Evolutionary conservation across 1,140 invertebrate genomes (phyloP).

Genomic region (Diprion similis): DNA sequence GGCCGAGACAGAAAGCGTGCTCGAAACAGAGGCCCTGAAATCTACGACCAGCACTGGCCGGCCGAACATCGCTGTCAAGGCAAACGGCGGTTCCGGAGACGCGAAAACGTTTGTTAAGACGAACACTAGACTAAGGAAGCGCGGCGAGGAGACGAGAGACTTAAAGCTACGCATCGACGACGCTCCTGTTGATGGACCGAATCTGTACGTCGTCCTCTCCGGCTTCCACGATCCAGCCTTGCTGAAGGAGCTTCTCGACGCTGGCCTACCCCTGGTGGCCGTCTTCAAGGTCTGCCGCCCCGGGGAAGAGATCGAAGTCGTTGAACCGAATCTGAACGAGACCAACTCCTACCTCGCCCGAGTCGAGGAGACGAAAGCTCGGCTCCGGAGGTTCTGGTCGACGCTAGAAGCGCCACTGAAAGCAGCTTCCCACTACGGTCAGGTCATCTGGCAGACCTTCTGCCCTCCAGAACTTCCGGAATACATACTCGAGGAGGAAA

Average conservation of each 20-base stretch:
- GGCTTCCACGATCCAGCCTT: constrained; percentile 62
- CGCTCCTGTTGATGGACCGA: constrained; percentile 60
- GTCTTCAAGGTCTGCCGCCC: constrained; percentile 43
- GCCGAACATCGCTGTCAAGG: constrained; percentile 21
- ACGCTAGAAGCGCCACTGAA: constrained; percentile 31
- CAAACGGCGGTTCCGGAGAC: constrained; percentile 25
- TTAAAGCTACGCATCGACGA: constrained; percentile 61
- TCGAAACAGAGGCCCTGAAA: constrained; percentile 37
- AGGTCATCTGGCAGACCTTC: constrained; percentile 59
- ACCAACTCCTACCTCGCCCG: constrained; percentile 46
- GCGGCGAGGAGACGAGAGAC: constrained; percentile 66
- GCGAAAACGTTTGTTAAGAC: constrained; percentile 53
- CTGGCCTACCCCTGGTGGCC: constrained; percentile 58
- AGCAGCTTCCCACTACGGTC: constrained; percentile 46
- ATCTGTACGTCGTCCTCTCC: constrained; percentile 63
- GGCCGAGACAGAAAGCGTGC: constrained; percentile 33
- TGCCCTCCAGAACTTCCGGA: constrained; percentile 48
- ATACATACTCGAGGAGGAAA: constrained; percentile 36
- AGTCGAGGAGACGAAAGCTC: constrained; percentile 37
- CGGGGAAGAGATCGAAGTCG: constrained; percentile 47
- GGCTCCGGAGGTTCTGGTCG: constrained; percentile 39
- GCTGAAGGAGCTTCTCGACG: constrained; percentile 53
- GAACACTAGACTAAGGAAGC: constrained; percentile 57
- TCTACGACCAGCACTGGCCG: not conserved
- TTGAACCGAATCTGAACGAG: constrained; percentile 48